A percentile compares a stretch with the other conserved stretches of the same genome.
phyloP scores from a whole-genome alignment of 2,888 invertebrate genomes.

The Hirtodrosophila duncani region DNA sequence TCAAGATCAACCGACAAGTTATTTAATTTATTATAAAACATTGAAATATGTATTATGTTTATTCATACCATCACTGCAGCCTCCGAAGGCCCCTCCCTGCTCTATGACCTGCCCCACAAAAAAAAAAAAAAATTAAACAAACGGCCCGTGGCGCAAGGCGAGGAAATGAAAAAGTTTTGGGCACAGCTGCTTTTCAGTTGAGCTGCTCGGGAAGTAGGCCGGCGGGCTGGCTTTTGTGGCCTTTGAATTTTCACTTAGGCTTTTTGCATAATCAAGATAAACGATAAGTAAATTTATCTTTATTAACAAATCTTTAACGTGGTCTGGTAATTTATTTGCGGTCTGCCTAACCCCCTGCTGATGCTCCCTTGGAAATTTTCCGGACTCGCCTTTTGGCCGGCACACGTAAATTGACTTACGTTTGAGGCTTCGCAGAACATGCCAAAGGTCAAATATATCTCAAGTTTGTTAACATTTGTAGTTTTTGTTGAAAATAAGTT shows the following conservation, averaged over 20 bases:
- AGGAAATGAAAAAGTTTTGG: constrained; percentile 63
- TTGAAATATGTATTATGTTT: constrained; percentile 65
- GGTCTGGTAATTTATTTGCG: constrained; percentile 63
- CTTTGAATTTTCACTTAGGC: constrained; percentile 70
- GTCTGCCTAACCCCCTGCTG: constrained; percentile 23
- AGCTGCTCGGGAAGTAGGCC: constrained; percentile 16
- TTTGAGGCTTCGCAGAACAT: too few relatives aligned
- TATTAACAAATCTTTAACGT: constrained; percentile 70
- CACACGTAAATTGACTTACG: constrained; percentile 46
- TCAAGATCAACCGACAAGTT: constrained; percentile 53
- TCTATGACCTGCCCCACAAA: too few relatives aligned
- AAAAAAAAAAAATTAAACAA: constrained; percentile 48
- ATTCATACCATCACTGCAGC: constrained; percentile 36
- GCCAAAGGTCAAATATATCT: constrained; percentile 13
- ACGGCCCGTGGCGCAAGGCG: constrained; percentile 15
- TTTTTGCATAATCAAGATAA: constrained; percentile 69
- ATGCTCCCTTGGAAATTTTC: constrained; percentile 15
- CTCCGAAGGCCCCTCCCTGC: neutral
- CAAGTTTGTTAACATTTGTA: constrained; percentile 16
- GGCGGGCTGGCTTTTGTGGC: constrained; percentile 29
- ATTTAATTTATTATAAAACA: constrained; percentile 67
- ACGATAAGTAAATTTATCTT: constrained; percentile 71
- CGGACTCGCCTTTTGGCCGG: constrained; percentile 38
- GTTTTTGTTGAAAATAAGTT: constrained; percentile 3
- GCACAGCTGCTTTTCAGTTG: constrained; percentile 45